Evolutionary conservation across 2,113 vertebrate species (phyloP).

Genomic region (Nyctereutes procyonoides): DNA sequence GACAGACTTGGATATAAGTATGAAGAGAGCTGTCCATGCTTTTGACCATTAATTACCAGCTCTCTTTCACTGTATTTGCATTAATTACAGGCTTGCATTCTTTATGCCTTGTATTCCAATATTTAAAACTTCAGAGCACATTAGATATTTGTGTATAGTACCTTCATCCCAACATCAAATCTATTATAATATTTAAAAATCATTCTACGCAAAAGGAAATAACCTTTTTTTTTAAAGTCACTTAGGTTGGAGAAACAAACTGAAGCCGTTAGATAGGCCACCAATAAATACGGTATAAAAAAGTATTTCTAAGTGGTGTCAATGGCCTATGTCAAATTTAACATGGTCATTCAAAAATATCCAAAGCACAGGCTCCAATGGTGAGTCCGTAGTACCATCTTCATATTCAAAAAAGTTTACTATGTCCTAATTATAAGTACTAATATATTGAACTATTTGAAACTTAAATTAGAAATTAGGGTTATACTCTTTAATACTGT

Average conservation of each 20-base stretch:
- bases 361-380: neutral
- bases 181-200: neutral
- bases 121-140: slow-evolving; percentile 2
- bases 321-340: slow-evolving; percentile 2
- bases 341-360: slow-evolving; percentile 23
- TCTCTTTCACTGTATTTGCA: neutral
- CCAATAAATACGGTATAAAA: neutral
- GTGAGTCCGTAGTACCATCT: neutral
- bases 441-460: neutral
- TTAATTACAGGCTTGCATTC: neutral
- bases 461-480: neutral
- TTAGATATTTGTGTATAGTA: neutral
- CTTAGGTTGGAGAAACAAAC: neutral
- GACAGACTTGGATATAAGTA: neutral
- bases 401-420: neutral
- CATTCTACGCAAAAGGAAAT: neutral
- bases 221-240: neutral
- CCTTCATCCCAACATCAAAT: neutral
- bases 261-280: neutral
- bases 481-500: neutral
- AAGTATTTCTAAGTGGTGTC: neutral
- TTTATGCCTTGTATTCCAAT: neutral
- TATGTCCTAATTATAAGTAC: neutral
- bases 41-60: neutral
- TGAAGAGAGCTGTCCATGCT: neutral